Base-by-base conservation (phyloP, 1,140 invertebrate genomes). In the Cotesia vestalis region DNA sequence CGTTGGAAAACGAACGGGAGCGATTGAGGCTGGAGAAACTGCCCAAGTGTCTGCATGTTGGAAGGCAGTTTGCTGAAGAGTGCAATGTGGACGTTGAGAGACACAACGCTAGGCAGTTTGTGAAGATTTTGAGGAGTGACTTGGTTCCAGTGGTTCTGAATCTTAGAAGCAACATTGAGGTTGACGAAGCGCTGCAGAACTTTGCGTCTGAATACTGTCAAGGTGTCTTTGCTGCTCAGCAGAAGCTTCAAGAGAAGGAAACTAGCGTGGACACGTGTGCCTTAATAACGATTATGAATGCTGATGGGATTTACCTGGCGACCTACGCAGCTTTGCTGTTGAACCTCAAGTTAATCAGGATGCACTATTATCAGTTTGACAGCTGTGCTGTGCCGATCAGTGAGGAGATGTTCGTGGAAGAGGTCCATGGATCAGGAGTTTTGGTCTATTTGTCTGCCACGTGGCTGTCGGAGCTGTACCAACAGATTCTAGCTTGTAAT, bases 181-280 rank as follows among this genome's bases (percentile, higher is more conserved):
- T 96, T 4, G 96, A 98, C 80, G 93, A 96, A 82, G 93, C 94
- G 1, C 86, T 98, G 76, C 95, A 97, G 84, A 92, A 94, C 79
- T 97, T 98, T 82, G 92, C 96, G 0, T 97, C 96, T 1, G 92
- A 94, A 72, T 96, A 96, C 80, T 97, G 96, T 85, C 91, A 96
- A 88, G 93, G 79, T 64, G 83, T 88, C 4, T 86, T 88, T 55
- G 75, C 79, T 12, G 76, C 80, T 14, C 86, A 88, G 72, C 87
- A 87, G 67, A 84, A 82, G 67, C 69, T 85, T 5, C 83, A 85
- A 36, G 82, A 81, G 57, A 75, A 84, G 5, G 78, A 85, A 8
- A 38, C 59, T 3, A 79, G 63, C 46, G 68, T 71, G 0, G 82
- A 86, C 35, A 76, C 80, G 1, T 85, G 81, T 64, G 80, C 84